Conservation (phyloP, 2,797 vertebrate species). For the Hephaestus fuliginosus region DNA sequence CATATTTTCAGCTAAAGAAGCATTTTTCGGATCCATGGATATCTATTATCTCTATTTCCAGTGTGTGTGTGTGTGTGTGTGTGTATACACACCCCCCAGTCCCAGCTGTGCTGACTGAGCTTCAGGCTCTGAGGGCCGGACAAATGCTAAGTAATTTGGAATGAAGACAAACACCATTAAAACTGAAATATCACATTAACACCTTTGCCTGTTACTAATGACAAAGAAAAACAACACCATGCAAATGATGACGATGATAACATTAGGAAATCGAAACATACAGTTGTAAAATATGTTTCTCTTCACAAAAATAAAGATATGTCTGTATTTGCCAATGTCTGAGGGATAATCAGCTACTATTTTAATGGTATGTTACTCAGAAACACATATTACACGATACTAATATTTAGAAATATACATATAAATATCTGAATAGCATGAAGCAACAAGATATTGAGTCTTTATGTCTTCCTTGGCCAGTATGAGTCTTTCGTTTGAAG, state of each 20-base stretch:
- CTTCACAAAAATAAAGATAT: background rate
- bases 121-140: slow-evolving; percentile 31
- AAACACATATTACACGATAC: background rate
- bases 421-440: background rate
- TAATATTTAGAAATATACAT: background rate
- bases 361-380: background rate
- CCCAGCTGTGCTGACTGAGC: slow-evolving; percentile 57
- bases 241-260: background rate
- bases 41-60: slow-evolving; percentile 22
- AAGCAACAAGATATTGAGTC: background rate
- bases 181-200: slow-evolving; percentile 5
- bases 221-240: slow-evolving; percentile 22
- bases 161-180: slow-evolving; percentile 14
- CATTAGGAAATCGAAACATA: background rate
- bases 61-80: background rate
- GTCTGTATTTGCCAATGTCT: background rate
- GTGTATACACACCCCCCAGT: background rate
- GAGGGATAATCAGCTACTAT: background rate
- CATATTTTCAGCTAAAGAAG: slow-evolving; percentile 25
- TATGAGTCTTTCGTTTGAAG: background rate
- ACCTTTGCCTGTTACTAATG: slow-evolving; percentile 1
- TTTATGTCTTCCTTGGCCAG: background rate
- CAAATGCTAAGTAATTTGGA: slow-evolving; percentile 50
- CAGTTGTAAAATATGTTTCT: background rate
- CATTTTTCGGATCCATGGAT: slow-evolving; percentile 24